Base-by-base conservation (phyloP, 1,140 invertebrate species). In the Trachymyrmex septentrionalis region DNA sequence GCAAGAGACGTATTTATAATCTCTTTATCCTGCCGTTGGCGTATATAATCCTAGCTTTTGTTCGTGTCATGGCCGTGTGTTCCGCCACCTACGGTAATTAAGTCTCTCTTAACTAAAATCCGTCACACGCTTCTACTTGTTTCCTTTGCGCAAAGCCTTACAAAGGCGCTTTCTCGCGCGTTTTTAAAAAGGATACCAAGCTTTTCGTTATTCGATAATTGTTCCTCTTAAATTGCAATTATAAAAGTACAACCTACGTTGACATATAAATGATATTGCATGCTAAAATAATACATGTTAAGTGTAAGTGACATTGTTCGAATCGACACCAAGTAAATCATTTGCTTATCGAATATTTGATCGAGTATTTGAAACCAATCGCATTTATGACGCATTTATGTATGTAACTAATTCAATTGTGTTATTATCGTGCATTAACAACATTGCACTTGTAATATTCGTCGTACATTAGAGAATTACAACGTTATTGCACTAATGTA, bases 81-180 rank as follows among this genome's bases (percentile, higher is more conserved):
- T 38, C 48, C 38, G 24, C 14, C 72, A 48, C 48, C 44, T 78
- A 64, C 34, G 21, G 77, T 78, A 78, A 78, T 78, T 78, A 78
- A 85, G 80, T 85, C 3, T 66, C 61, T 78, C 59, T 64, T 78
- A 64, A 34, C 48, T 77, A 66, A 85, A 85, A 78, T 85, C 73
- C 73, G 24, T 66, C 71, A n/a, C 9, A 44, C 61, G 61, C 19
- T 64, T 85, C 59, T 55, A 64, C 30, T 38, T 34, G 57, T 64
- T 85, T 27, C 48, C 0, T 21, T 71, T 53, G 16, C 16, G n/a
- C 30, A 63, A 30, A 61, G 14, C 55, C 61, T 5, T 44, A 63
- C 27, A 64, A 85, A 64, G 27, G 16, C 12, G 21, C 21, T 16
- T 82, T 7, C 24, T 50, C 44, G n/a, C 14, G 14, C 12, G 10